Evolutionary conservation across 2,888 invertebrate genomes (phyloP).

Genomic region (Oscheius sp.): DNA sequence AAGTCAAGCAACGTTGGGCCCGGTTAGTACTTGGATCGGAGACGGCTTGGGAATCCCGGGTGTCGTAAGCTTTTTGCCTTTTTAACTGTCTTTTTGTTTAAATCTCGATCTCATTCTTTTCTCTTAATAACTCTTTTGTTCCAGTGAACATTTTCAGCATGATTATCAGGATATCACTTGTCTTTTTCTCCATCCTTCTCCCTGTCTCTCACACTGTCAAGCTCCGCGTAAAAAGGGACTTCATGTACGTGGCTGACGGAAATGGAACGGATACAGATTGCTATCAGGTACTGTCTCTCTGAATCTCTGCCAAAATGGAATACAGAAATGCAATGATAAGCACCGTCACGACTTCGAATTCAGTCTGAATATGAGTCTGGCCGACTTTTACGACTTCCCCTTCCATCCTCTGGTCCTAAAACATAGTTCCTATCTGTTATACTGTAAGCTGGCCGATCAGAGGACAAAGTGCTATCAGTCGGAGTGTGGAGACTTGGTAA

Average conservation of each 20-base stretch:
- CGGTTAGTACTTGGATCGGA: no score
- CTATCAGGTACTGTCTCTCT: constrained; percentile 59
- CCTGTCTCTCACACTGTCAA: neutral
- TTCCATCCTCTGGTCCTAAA: constrained; percentile 70
- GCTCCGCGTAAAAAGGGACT: constrained; percentile 64
- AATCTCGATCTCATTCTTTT: no score
- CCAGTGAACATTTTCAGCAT: neutral
- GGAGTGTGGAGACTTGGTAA: constrained; percentile 66
- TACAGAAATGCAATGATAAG: constrained; percentile 67
- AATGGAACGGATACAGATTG: constrained; percentile 68
- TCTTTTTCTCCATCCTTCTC: neutral
- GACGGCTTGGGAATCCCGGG: no score
- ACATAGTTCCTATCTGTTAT: constrained; percentile 61
- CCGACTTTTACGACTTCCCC: constrained; percentile 72
- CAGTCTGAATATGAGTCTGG: constrained; percentile 59
- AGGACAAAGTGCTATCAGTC: constrained; percentile 69
- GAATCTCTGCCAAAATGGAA: neutral
- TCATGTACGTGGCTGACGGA: constrained; percentile 68
- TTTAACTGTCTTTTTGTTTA: no score
- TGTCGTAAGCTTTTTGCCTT: no score
- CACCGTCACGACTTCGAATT: constrained; percentile 66
- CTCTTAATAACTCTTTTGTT: no score
- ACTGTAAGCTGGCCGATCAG: constrained; percentile 67
- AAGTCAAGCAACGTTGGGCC: no score
- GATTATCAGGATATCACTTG: constrained; percentile 26